Percentiles rank a stretch among this genome's conserved stretches.
Evolutionary conservation across 2,888 invertebrate species (phyloP).

Genomic region (Blera fallax): DNA sequence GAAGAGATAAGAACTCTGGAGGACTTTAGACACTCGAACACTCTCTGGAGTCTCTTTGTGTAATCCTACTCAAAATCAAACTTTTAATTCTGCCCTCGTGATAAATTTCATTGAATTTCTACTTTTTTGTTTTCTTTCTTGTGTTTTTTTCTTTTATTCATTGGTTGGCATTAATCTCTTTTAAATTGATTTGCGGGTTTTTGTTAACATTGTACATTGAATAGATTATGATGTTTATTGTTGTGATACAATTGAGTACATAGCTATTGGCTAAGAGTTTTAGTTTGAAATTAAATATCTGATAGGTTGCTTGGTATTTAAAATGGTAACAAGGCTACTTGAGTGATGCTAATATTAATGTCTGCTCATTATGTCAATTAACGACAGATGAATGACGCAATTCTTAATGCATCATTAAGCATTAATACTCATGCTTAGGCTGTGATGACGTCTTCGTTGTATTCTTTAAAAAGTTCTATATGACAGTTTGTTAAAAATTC

Average conservation of each 20-base stretch:
- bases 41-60: conserved; percentile 19
- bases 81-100: conserved; percentile 47
- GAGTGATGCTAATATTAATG: neutral
- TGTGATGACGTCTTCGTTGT: no score
- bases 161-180: conserved; percentile 54
- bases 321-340: neutral
- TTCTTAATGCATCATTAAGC: neutral
- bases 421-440: neutral
- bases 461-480: no score
- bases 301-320: neutral
- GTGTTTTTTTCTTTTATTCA: neutral
- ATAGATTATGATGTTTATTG: conserved; percentile 29
- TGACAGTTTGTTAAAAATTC: no score
- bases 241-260: neutral
- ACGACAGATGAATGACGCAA: neutral
- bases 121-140: neutral
- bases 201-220: conserved; percentile 32
- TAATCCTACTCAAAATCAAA: conserved; percentile 59
- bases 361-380: neutral
- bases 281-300: neutral
- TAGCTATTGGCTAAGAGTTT: neutral
- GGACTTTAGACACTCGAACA: conserved; percentile 27
- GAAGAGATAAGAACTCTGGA: conserved; percentile 52
- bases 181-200: conserved; percentile 60
- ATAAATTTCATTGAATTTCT: conserved; percentile 19